phyloP scores from a whole-genome alignment of 2,888 invertebrate genomes.

The Leptopterna dolabrata region DNA sequence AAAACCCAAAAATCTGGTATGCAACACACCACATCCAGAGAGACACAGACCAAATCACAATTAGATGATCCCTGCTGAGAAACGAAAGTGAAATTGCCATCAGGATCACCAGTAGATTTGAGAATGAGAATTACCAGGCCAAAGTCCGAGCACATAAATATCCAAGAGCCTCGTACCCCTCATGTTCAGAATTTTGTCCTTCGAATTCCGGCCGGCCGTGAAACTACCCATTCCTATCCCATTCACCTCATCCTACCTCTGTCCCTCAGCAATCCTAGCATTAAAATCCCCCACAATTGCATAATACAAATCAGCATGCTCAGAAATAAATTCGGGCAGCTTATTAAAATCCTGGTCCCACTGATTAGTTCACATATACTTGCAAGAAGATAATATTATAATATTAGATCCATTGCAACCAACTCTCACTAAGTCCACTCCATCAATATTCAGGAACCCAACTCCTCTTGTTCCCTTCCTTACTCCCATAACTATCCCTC shows the following conservation, averaged over 20 bases:
- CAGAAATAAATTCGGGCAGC: neutral
- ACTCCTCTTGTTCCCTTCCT: neutral
- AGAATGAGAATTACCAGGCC: slow-evolving; percentile 17
- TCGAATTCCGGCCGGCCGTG: neutral
- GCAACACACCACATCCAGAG: neutral
- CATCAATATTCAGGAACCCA: no score
- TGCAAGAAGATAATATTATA: no score
- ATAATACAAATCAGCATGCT: neutral
- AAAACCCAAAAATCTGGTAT: slow-evolving; percentile 13
- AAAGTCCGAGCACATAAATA: neutral
- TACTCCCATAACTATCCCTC: neutral
- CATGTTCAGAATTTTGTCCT: slow-evolving; percentile 3
- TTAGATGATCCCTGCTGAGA: neutral
- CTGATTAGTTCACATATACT: no score
- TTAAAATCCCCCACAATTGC: slow-evolving; percentile 19
- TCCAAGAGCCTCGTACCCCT: slow-evolving; percentile 20
- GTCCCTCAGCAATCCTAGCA: neutral
- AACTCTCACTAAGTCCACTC: no score
- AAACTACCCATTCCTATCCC: neutral
- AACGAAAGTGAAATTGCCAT: slow-evolving; percentile 39
- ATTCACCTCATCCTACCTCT: neutral
- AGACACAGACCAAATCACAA: slow-evolving; percentile 25
- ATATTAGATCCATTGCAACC: neutral
- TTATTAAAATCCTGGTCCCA: no score
- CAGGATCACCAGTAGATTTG: neutral